A percentile compares a stretch with the other conserved stretches of the same genome.
phyloP scores from a whole-genome alignment of 2,888 invertebrate genomes.

The Euzophera pinguis region DNA sequence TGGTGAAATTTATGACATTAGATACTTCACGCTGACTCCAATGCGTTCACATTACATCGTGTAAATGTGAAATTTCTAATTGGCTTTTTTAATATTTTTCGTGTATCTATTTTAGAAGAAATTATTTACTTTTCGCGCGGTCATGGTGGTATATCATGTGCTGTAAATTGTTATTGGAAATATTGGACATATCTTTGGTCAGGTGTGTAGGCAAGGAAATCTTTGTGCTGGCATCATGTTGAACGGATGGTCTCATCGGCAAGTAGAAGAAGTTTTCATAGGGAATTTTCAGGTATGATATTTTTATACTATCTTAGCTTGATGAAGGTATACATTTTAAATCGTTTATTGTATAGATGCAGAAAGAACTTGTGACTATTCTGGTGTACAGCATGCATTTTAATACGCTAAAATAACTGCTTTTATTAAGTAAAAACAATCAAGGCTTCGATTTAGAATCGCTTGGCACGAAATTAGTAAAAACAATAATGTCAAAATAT shows the following conservation, averaged over 20 bases:
- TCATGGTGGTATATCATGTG: slow-evolving; percentile 74
- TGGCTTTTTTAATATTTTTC: slow-evolving; percentile 74
- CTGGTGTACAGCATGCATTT: too few species aligned
- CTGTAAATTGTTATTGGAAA: slow-evolving; percentile 54
- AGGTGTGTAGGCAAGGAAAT: slow-evolving; percentile 45
- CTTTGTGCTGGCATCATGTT: slow-evolving; percentile 66
- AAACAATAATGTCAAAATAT: too few species aligned
- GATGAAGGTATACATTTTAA: too few species aligned
- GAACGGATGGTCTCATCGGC: slow-evolving; percentile 73
- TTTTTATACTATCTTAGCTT: neutral
- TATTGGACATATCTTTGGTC: slow-evolving; percentile 47
- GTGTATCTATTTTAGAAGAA: slow-evolving; percentile 74
- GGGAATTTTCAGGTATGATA: slow-evolving; percentile 59
- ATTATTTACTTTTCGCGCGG: slow-evolving; percentile 67
- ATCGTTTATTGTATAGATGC: too few species aligned
- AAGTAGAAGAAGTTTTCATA: slow-evolving; percentile 53
- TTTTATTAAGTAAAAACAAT: too few species aligned
- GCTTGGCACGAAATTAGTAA: too few species aligned
- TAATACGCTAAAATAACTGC: too few species aligned
- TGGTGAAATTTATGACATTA: slow-evolving; percentile 20
- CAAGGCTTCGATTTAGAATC: too few species aligned
- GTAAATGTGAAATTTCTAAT: slow-evolving; percentile 68
- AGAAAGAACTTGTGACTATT: too few species aligned
- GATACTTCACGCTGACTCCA: slow-evolving; percentile 41
- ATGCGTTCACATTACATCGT: slow-evolving; percentile 57